Evolutionary conservation across 2,113 vertebrate species (phyloP), one percentile per base, ranked within the genome.

Genomic region (Collichthys lucidus): DNA sequence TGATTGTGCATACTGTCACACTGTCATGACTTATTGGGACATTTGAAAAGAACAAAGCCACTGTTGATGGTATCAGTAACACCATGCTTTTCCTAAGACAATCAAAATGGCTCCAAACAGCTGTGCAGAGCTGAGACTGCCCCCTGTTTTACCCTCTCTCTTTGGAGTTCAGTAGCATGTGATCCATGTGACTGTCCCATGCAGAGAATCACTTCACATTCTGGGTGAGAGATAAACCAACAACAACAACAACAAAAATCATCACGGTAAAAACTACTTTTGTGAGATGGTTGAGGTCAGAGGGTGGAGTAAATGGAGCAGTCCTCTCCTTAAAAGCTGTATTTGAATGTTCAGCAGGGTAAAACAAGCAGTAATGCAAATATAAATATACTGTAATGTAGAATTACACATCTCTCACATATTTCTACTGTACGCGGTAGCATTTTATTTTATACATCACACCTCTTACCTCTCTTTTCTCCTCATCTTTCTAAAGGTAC

Each of bases 401-500:
- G 20, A n/a, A 20, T 50, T 50, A 19, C 47, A 20, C 35, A 40
- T 8, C 35, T 9, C 35, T 46, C 14, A 49, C 1, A 49, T 16
- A 17, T 17, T 19, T 20, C 22, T 42, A 52, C 4, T 35, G 35
- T 59, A 19, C 42, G 40, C 20, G 52, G 3, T 65, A 7, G 17
- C 6, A 59, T 64, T 77, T 61, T 16, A 59, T 65, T 82, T 47
- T 74, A 5, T 19, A 19, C 29, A 14, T 64, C 44, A 64, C 44
- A 56, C 17, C 24, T 47, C 9, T 4, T 1, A n/a, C 49, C 8
- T 44, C 8, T 62, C 35, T 67, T 44, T 63, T 77, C 2, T 15
- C 11, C 3, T 60, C 9, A 11, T 4, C 11, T 24, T 0, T 62
- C 17, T 53, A 11, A 19, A 68, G 11, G 47, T 6, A 20, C n/a